Evolutionary conservation across 2,797 vertebrate genomes (phyloP), one percentile per base, ranked within the genome.

Genomic region (Lophotriccus pileatus): DNA sequence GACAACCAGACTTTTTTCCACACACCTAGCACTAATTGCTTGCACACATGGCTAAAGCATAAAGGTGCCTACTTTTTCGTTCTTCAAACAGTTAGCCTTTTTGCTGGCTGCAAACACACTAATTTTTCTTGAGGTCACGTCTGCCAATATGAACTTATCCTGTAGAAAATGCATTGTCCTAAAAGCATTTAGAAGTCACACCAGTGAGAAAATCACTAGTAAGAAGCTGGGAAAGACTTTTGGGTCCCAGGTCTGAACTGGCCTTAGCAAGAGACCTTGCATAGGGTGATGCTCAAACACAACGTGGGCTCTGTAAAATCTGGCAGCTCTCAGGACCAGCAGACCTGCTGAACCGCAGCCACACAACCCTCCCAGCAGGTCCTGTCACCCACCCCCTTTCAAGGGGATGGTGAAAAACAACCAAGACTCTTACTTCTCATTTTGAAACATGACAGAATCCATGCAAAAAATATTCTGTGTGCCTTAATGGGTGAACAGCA

Each of bases 261-360:
- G 22, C n/a, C 43, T 14, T 12, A 47, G 17, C 25, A 58, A 27
- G 10, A 32, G 17, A 47, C 25, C 23, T 58, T 4, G 6, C 0
- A 1, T 14, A 66, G 68, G 11, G 66, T 3, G 28, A 36, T 2
- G 3, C 14, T 39, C 39, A 62, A 53, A 39, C n/a, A 23, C 0
- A 0, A 8, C 1, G 21, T 2, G 22, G 58, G 19, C 19, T 58
- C 3, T 14, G 0, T 18, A 32, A 50, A 69, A n/a, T 2, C 67
- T 28, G 11, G 6, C 24, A 66, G 37, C 49, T 63, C 17, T 32
- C 25, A 4, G 41, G 36, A 47, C 6, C 5, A 16, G 11, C 22
- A 32, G 25, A 17, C 30, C 16, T 32, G 37, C n/a, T 30, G 41
- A 84, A 12, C 32, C 0, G 2, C 32, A 72, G 58, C 56, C 58